Conservation (phyloP, 2,888 invertebrate genomes). For the Aphidius colemani region DNA sequence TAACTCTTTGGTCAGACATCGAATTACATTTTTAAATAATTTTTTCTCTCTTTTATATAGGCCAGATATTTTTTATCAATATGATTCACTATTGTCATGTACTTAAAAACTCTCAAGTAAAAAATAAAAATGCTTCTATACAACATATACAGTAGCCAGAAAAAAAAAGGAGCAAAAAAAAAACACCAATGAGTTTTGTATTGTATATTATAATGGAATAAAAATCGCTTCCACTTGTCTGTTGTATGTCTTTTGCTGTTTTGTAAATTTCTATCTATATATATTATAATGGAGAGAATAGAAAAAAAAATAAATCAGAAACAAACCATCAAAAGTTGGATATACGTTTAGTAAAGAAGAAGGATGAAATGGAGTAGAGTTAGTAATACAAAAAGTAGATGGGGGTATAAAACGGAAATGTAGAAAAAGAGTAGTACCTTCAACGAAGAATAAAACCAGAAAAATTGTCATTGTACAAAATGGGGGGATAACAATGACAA, state of each 20-base stretch:
- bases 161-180: constrained; percentile 21
- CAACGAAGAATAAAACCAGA: constrained; percentile 57
- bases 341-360: constrained; percentile 21
- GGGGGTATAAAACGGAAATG: constrained; percentile 40
- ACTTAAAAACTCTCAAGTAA: too few relatives aligned
- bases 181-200: background rate
- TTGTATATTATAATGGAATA: too few relatives aligned
- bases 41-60: too few relatives aligned
- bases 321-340: constrained; percentile 4
- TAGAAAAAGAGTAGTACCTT: constrained; percentile 49
- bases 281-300: constrained; percentile 4
- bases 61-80: too few relatives aligned
- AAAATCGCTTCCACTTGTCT: too few relatives aligned
- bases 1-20: too few relatives aligned
- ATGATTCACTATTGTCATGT: too few relatives aligned
- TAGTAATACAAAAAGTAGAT: constrained; percentile 26
- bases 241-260: too few relatives aligned
- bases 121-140: too few relatives aligned
- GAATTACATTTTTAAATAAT: too few relatives aligned
- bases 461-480: constrained; percentile 61
- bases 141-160: background rate
- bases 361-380: constrained; percentile 15
- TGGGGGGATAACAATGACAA: constrained; percentile 57
- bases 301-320: constrained; percentile 18
- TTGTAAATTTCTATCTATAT: too few relatives aligned